phyloP scores from a whole-genome alignment of 2,113 vertebrate genomes.

The Thermophis baileyi region DNA sequence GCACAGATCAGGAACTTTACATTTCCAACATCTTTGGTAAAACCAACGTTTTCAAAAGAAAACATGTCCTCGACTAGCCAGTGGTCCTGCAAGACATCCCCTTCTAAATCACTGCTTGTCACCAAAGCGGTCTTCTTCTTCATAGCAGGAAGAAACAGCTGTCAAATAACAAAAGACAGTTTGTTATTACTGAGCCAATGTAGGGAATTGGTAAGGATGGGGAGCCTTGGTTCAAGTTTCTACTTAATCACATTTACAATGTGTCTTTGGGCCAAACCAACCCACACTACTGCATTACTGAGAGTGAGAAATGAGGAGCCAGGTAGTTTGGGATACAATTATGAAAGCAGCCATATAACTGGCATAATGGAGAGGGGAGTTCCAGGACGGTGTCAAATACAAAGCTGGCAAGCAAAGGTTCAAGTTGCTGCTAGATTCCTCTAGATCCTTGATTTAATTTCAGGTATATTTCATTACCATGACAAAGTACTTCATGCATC shows the following conservation, averaged over 20 bases:
- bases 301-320: background rate
- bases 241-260: background rate
- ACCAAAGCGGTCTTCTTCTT: slow-evolving; percentile 80
- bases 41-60: slow-evolving; percentile 94
- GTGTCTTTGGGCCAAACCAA: background rate
- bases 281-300: background rate
- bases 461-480: background rate
- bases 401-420: background rate
- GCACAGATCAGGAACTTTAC: slow-evolving; percentile 95
- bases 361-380: background rate
- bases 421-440: background rate
- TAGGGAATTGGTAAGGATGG: background rate
- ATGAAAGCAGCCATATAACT: background rate
- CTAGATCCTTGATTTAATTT: background rate
- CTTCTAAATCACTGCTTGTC: slow-evolving; percentile 68
- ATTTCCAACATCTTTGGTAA: slow-evolving; percentile 92
- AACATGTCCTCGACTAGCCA: slow-evolving; percentile 95
- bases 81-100: slow-evolving; percentile 83
- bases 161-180: background rate
- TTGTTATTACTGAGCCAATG: background rate
- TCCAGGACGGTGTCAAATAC: background rate
- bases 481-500: background rate
- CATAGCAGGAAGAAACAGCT: slow-evolving; percentile 92
- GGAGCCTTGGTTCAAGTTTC: background rate
- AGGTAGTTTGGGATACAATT: background rate